Percentiles rank a stretch among this genome's conserved stretches.
Evolutionary conservation across 1,140 invertebrate species (phyloP).

Genomic region (Rhyacophila brunnea): DNA sequence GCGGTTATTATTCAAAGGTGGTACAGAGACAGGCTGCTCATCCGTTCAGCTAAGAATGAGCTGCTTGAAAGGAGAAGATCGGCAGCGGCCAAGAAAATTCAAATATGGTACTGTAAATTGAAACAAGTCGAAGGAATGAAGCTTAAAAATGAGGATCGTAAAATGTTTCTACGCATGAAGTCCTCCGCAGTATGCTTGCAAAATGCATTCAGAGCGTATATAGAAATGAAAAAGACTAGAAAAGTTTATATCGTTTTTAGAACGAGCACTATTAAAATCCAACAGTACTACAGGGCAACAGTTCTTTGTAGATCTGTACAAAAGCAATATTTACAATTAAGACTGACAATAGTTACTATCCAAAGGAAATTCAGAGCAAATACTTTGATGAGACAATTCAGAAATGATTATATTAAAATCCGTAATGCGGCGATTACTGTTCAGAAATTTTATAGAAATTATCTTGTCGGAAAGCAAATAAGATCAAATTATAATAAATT

Average conservation of each 20-base stretch:
- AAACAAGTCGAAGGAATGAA: constrained; percentile 10
- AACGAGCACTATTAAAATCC: constrained; percentile 23
- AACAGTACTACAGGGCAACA: constrained; percentile 20
- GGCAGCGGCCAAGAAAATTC: constrained; percentile 9
- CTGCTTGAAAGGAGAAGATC: not conserved
- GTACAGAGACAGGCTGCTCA: constrained; percentile 40
- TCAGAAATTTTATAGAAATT: constrained; percentile 49
- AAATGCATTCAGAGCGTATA: constrained; percentile 34
- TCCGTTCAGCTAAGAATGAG: not conserved
- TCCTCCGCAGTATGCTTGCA: constrained; percentile 36
- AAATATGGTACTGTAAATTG: constrained; percentile 19
- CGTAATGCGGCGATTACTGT: constrained; percentile 41
- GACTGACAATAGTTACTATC: constrained; percentile 40
- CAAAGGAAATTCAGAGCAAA: constrained; percentile 52
- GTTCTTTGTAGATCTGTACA: constrained; percentile 13
- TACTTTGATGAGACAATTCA: constrained; percentile 41
- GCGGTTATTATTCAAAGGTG: constrained; percentile 44
- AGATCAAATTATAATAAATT: constrained; percentile 38
- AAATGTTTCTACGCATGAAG: constrained; percentile 37
- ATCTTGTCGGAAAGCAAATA: constrained; percentile 31
- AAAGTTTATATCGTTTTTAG: constrained; percentile 26
- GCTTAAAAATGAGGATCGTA: constrained; percentile 30
- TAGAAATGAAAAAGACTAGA: constrained; percentile 37
- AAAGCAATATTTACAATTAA: constrained; percentile 40
- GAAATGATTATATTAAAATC: constrained; percentile 38